Conservation (phyloP, 2,888 invertebrate genomes). For the Gymnosoma rotundatum region DNA sequence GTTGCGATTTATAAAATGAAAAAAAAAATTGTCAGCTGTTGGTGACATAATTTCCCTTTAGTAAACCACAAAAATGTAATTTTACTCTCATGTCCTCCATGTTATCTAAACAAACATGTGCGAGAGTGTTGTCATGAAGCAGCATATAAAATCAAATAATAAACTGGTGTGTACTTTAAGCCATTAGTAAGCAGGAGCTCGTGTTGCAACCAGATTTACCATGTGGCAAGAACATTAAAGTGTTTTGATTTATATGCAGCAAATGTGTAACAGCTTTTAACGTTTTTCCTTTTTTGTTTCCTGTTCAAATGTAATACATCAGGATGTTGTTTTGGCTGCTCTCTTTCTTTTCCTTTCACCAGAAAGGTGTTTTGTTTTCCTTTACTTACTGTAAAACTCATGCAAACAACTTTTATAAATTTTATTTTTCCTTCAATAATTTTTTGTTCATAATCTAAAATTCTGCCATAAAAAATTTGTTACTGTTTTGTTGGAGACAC, state of each 20-base stretch:
- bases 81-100: constrained; percentile 6
- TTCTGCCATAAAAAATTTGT: too few species aligned
- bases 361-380: background rate
- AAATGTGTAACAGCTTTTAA: constrained; percentile 35
- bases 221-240: constrained; percentile 62
- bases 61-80: constrained; percentile 59
- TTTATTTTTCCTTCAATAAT: background rate
- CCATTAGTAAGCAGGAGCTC: constrained; percentile 36
- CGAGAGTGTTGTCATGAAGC: background rate
- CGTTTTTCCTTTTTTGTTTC: constrained; percentile 16
- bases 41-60: constrained; percentile 61
- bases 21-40: constrained; percentile 46
- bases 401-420: background rate
- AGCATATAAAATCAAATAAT: background rate
- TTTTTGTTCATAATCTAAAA: background rate
- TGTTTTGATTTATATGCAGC: constrained; percentile 63
- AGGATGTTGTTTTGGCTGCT: constrained; percentile 16
- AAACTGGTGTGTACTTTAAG: constrained; percentile 22
- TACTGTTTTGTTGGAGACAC: background rate
- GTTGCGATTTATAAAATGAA: constrained; percentile 7
- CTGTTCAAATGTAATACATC: constrained; percentile 39
- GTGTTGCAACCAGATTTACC: constrained; percentile 53
- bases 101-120: background rate
- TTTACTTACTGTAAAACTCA: background rate
- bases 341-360: background rate